A percentile compares a stretch with the other conserved stretches of the same genome.
Evolutionary conservation across 2,113 vertebrate species (phyloP).

Genomic region (Ibidorhyncha struthersii): DNA sequence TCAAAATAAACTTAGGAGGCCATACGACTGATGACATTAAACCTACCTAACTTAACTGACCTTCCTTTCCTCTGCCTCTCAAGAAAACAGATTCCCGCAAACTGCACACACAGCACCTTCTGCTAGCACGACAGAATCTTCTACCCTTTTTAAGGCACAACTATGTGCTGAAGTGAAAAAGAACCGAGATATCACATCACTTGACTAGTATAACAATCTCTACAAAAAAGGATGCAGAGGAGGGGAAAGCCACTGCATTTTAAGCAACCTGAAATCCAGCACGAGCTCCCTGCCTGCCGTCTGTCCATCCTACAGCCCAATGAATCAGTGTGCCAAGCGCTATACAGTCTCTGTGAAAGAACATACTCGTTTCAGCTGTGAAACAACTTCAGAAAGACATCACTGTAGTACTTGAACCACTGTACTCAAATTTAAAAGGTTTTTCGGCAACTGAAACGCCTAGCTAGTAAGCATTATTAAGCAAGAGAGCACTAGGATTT

Average conservation of each 20-base stretch:
- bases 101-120: neutral
- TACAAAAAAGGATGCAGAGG: neutral
- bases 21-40: neutral
- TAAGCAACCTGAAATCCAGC: neutral
- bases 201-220: neutral
- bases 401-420: neutral
- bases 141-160: neutral
- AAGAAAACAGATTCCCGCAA: neutral
- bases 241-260: rapidly evolving
- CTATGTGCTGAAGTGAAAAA: neutral
- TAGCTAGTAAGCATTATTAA: neutral
- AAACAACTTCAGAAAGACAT: neutral
- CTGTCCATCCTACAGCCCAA: neutral
- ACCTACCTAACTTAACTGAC: neutral
- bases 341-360: neutral
- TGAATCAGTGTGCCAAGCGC: neutral
- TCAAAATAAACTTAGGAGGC: neutral
- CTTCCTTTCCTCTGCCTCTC: neutral
- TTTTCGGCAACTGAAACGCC: neutral
- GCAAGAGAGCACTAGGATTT: neutral
- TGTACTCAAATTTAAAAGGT: neutral
- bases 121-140: neutral
- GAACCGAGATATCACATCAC: neutral
- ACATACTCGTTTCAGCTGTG: neutral
- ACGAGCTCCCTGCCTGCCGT: neutral